phyloP scores from a whole-genome alignment of 1,140 invertebrate genomes.

The Schlechtendalia chinensis region DNA sequence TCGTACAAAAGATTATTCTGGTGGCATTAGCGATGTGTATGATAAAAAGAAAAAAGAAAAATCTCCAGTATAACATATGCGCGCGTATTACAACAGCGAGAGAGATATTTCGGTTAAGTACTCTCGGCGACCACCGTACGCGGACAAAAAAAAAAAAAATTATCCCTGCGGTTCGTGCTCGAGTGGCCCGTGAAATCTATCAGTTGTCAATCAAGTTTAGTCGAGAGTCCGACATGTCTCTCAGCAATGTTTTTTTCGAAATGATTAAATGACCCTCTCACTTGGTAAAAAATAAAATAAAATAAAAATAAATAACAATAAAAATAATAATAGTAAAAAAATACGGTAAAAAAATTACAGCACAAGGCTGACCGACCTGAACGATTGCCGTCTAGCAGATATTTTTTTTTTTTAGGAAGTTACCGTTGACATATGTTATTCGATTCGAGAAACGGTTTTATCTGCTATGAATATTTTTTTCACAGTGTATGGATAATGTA shows the following conservation, averaged over 20 bases:
- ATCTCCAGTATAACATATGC: not conserved
- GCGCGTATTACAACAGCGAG: not conserved
- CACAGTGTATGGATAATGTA: too few relatives aligned
- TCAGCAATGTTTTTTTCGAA: not conserved
- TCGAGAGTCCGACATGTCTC: not conserved
- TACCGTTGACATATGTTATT: too few relatives aligned
- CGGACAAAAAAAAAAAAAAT: constrained; percentile 31
- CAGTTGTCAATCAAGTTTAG: constrained; percentile 43
- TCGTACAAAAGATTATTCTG: constrained; percentile 41
- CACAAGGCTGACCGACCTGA: too few relatives aligned
- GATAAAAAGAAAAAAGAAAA: constrained; percentile 24
- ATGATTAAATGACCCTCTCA: not conserved
- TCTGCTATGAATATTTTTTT: too few relatives aligned
- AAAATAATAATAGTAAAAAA: not conserved
- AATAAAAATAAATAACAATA: too few relatives aligned
- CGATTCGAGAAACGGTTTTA: too few relatives aligned
- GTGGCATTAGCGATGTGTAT: constrained; percentile 28
- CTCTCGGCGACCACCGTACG: constrained; percentile 29
- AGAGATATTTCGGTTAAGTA: constrained; percentile 44
- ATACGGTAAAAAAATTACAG: not conserved
- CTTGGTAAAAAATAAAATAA: too few relatives aligned
- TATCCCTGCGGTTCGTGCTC: not conserved
- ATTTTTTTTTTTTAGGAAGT: too few relatives aligned
- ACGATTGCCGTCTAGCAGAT: too few relatives aligned
- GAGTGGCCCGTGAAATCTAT: constrained; percentile 45